These are phyloP conservation scores for Kradibia gibbosae DNA, from an alignment of 1,140 invertebrate genomes.

Conservation along the genomic window DNA sequence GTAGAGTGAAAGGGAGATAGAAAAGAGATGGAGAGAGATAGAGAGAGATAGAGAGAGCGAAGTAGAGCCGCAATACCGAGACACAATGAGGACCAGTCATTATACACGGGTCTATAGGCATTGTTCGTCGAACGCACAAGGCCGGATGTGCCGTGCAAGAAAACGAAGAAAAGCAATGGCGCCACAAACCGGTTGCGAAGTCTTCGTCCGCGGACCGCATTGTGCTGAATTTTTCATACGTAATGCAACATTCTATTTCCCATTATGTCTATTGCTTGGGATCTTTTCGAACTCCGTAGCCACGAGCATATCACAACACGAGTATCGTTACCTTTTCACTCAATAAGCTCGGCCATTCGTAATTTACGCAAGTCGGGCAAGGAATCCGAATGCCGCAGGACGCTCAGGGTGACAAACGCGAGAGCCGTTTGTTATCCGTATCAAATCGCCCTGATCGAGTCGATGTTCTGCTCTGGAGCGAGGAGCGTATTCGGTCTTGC, in stretches of 20 bases:
- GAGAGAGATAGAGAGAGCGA: too few species aligned
- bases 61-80: slow-evolving; percentile 25
- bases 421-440: too few species aligned
- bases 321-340: too few species aligned
- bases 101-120: slow-evolving; percentile 58
- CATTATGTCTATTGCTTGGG: slow-evolving; percentile 2
- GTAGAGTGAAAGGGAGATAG: slow-evolving; percentile 19
- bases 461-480: too few species aligned
- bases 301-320: neutral
- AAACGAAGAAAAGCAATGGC: slow-evolving; percentile 58
- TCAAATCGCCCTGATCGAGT: too few species aligned
- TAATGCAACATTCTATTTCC: slow-evolving; percentile 23
- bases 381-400: too few species aligned
- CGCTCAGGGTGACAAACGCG: too few species aligned
- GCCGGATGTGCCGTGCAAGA: slow-evolving; percentile 55
- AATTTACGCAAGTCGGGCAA: neutral
- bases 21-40: neutral
- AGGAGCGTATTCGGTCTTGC: too few species aligned
- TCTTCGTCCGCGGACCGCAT: slow-evolving; percentile 35
- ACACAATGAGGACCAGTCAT: slow-evolving; percentile 61
- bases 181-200: slow-evolving; percentile 55
- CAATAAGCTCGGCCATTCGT: neutral
- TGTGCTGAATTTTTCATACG: slow-evolving; percentile 44
- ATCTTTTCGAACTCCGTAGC: neutral
- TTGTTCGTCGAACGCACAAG: slow-evolving; percentile 56